These are phyloP conservation scores for Limanda limanda DNA, from an alignment of 2,113 vertebrate species.

Conservation along the genomic window DNA sequence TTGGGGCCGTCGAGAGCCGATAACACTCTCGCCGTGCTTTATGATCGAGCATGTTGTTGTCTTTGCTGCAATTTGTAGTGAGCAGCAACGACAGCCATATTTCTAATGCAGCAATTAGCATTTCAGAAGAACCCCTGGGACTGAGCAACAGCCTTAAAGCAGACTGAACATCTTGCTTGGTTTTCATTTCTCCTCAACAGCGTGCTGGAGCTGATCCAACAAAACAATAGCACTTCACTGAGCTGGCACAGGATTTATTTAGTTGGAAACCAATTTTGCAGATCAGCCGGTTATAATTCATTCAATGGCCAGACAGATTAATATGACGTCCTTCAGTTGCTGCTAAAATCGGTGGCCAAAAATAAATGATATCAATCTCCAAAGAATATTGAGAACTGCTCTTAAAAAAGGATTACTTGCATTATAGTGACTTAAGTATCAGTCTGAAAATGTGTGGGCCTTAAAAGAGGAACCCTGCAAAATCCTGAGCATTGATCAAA, in stretches of 20 bases:
- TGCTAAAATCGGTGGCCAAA: conserved; percentile 48
- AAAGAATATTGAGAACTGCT: conserved; percentile 30
- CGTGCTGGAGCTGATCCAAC: conserved; percentile 60
- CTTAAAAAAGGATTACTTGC: conserved; percentile 27
- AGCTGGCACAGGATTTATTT: conserved; percentile 61
- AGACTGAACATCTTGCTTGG: conserved; percentile 66
- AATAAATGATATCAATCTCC: conserved; percentile 31
- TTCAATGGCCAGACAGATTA: conserved; percentile 46
- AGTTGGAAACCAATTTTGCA: conserved; percentile 64
- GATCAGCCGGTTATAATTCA: conserved; percentile 60
- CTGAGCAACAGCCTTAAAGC: conserved; percentile 72
- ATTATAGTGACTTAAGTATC: conserved; percentile 20
- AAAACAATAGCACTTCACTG: conserved; percentile 61
- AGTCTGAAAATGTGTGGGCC: conserved; percentile 22
- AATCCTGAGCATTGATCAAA: conserved; percentile 39
- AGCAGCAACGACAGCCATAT: conserved; percentile 66
- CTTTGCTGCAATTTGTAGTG: conserved; percentile 75
- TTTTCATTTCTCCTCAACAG: conserved; percentile 63
- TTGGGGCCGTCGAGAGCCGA: conserved; percentile 45
- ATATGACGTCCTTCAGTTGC: conserved; percentile 32
- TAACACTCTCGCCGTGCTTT: conserved; percentile 46
- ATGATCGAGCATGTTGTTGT: conserved; percentile 70
- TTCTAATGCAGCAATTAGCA: conserved; percentile 78
- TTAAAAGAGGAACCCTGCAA: neutral
- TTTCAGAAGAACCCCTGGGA: conserved; percentile 66